Evolutionary conservation across 2,113 vertebrate genomes (phyloP), one percentile per base, ranked within the genome.

Genomic region (Scomber colias): DNA sequence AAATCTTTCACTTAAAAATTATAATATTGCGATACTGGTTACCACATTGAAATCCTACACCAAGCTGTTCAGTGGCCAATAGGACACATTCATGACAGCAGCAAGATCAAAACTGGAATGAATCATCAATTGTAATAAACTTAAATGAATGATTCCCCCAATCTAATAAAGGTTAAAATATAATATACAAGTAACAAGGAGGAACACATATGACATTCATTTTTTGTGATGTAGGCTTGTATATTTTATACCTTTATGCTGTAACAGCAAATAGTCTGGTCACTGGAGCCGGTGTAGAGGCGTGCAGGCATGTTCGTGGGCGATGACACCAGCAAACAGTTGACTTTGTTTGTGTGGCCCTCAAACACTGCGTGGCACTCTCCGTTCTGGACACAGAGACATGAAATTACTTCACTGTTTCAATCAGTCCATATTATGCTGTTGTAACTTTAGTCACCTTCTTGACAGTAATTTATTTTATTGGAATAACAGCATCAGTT

Each of bases 221-320:
- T 2, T 30, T 57, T 40, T n/a, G 56, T 48, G n/a, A 16, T 27
- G 9, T 2, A 35, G 48, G 4, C 10, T 46, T 1, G 19, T 55
- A 1, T 9, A 21, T 30, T 17, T 12, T 49, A 45, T 75, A 99
- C 98, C 96, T 97, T 97, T 60, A 95, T 84, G 87, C 92, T 95
- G 70, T 96, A 98, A 89, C 97, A 97, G 87, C 96, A 95, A 83
- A 99, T 88, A 2, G 95, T 98, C 89, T 97, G 95, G 89, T 99
- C 98, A 0, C 97, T 99, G 66, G 98, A 98, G 35, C 98, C 98
- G 0, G 97, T 98, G 87, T 95, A 99, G 66, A 99, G 95, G 0
- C 93, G 92, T 5, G 94, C 89, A 2, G 82, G 93, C 91, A 94
- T 94, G 53, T 94, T 95, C 0, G 93, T 90, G 4, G 89, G 89